phyloP scores from a whole-genome alignment of 2,888 invertebrate species.

The Xiphydria camelus region DNA sequence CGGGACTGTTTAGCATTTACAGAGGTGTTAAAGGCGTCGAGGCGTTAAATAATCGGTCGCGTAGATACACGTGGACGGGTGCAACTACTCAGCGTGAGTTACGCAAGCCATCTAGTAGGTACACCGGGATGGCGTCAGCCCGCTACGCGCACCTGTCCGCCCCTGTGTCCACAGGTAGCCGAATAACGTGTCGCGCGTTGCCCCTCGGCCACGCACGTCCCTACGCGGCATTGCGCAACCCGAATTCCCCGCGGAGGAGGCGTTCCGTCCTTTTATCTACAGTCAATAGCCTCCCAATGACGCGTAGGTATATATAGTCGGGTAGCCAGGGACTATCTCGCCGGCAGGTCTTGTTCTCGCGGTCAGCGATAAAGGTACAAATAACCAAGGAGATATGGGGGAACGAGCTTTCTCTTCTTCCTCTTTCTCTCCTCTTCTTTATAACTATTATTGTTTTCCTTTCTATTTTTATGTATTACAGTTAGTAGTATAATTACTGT shows the following conservation, averaged over 20 bases:
- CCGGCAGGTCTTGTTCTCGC: neutral
- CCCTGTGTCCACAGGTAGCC: no score
- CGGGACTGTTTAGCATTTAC: slow-evolving; percentile 9
- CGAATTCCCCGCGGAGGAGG: slow-evolving; percentile 10
- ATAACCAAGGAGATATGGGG: slow-evolving; percentile 25
- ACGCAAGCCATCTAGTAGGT: no score
- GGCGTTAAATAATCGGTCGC: slow-evolving; percentile 17
- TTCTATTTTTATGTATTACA: slow-evolving; percentile 4
- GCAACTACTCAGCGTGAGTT: neutral
- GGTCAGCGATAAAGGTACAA: neutral
- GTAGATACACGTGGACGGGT: slow-evolving; percentile 4
- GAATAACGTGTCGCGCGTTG: no score
- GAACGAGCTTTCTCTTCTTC: neutral
- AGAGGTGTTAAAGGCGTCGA: slow-evolving; percentile 19
- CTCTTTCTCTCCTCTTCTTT: slow-evolving; percentile 1
- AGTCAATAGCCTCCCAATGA: slow-evolving; percentile 41
- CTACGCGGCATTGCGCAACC: slow-evolving; percentile 17
- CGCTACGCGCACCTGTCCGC: slow-evolving; percentile 5
- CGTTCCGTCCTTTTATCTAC: slow-evolving; percentile 30
- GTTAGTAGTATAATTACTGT: no score
- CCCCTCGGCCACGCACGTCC: no score
- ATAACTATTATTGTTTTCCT: neutral
- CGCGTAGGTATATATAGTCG: no score
- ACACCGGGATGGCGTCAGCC: no score
- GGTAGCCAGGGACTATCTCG: neutral